Percentiles rank a stretch among this genome's conserved stretches.
These are phyloP conservation scores for Zaprionus bogoriensis DNA, from an alignment of 2,888 invertebrate species.

Conservation along the genomic window DNA sequence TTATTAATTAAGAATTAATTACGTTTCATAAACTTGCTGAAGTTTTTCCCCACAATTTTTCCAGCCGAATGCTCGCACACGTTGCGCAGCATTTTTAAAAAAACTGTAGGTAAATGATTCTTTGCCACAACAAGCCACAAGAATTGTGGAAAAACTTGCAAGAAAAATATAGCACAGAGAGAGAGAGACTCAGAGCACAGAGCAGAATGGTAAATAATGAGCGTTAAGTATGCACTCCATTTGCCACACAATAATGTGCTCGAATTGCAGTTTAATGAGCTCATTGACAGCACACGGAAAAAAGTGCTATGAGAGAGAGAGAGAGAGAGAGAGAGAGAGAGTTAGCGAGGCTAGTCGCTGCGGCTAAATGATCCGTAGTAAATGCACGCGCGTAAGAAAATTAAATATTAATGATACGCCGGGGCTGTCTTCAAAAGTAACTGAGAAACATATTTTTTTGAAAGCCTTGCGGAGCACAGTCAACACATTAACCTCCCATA, in stretches of 20 bases:
- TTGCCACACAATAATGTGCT: constrained; percentile 44
- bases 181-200: constrained; percentile 10
- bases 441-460: constrained; percentile 4
- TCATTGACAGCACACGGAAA: constrained; percentile 59
- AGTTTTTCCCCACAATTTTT: constrained; percentile 20
- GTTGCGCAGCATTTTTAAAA: constrained; percentile 20
- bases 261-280: constrained; percentile 74
- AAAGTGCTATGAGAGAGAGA: background rate
- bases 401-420: constrained; percentile 57
- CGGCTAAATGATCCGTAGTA: constrained; percentile 60
- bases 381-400: constrained; percentile 36
- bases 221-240: constrained; percentile 46
- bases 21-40: constrained; percentile 15
- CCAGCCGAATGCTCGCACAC: constrained; percentile 21
- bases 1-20: constrained; percentile 40
- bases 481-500: constrained; percentile 38
- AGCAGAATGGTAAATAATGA: constrained; percentile 47
- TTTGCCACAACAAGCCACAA: constrained; percentile 12
- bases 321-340: background rate
- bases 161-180: constrained; percentile 10
- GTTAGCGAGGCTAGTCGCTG: constrained; percentile 36
- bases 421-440: too few relatives aligned
- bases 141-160: constrained; percentile 30
- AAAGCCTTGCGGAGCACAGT: constrained; percentile 22
- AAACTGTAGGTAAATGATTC: constrained; percentile 35